These are phyloP conservation scores for Bucco capensis DNA, from an alignment of 2,113 vertebrate species.

Conservation along the genomic window DNA sequence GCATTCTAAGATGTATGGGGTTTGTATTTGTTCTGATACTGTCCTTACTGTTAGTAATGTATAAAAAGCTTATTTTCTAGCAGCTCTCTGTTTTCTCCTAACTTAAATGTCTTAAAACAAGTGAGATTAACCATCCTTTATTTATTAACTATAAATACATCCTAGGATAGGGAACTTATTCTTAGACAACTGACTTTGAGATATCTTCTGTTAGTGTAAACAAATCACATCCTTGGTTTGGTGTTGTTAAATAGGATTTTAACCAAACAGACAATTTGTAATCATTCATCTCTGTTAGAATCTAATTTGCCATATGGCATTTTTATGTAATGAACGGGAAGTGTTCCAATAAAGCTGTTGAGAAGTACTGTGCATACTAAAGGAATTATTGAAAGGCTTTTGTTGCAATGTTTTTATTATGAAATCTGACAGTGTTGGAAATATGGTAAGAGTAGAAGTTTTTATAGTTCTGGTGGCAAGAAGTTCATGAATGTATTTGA, in stretches of 20 bases:
- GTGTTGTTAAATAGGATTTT: slow-evolving; percentile 1
- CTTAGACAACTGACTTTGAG: neutral
- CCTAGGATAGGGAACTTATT: neutral
- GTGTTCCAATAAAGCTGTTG: neutral
- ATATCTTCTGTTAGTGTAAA: neutral
- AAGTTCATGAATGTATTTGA: neutral
- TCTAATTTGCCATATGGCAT: slow-evolving; percentile 24
- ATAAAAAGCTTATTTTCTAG: neutral
- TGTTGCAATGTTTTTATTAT: neutral
- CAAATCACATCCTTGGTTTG: neutral
- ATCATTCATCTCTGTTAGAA: slow-evolving; percentile 17
- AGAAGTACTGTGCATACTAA: neutral
- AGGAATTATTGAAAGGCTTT: neutral
- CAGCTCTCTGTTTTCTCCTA: neutral
- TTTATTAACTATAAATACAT: neutral
- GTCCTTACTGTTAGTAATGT: neutral
- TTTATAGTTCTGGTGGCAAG: neutral
- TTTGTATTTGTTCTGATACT: neutral
- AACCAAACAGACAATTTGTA: slow-evolving; percentile 16
- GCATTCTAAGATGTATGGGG: rapidly evolving
- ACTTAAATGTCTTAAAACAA: neutral
- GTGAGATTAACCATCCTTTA: neutral
- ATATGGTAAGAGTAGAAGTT: neutral
- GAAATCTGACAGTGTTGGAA: neutral
- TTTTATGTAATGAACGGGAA: neutral